Evolutionary conservation across 2,113 vertebrate genomes (phyloP).

Genomic region (Phasianus colchicus): DNA sequence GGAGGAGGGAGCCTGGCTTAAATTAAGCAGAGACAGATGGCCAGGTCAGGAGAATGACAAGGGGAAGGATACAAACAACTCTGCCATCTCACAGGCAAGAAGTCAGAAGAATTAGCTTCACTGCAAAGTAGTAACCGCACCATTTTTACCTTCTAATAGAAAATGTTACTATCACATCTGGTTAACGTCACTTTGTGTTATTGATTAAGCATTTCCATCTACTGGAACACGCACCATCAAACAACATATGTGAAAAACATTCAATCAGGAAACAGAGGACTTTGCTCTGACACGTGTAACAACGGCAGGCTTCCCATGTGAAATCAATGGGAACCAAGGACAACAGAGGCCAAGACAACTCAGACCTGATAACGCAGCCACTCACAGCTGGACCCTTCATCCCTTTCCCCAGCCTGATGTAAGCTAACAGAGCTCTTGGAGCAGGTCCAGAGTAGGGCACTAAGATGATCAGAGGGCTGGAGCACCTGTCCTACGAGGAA

Average conservation of each 20-base stretch:
- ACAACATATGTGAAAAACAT: neutral
- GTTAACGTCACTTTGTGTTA: neutral
- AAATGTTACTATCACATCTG: neutral
- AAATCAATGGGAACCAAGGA: neutral
- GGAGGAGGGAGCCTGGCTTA: neutral
- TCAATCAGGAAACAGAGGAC: neutral
- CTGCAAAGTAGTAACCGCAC: neutral
- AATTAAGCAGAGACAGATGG: neutral
- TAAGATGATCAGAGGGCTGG: too few species aligned
- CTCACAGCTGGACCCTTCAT: neutral
- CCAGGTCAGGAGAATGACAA: neutral
- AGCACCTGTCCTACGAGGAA: too few species aligned
- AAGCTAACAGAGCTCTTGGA: too few species aligned
- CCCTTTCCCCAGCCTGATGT: neutral
- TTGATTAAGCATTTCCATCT: neutral
- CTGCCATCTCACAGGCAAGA: neutral
- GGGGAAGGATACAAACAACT: neutral
- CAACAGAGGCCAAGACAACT: neutral
- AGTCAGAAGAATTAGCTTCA: neutral
- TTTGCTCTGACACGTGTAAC: neutral
- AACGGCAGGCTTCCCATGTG: neutral
- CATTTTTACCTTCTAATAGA: neutral
- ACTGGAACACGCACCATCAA: neutral
- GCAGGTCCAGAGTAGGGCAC: too few species aligned
- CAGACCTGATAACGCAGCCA: neutral